Evolutionary conservation across 2,797 vertebrate genomes (phyloP).

Genomic region (Clarias pachynema): DNA sequence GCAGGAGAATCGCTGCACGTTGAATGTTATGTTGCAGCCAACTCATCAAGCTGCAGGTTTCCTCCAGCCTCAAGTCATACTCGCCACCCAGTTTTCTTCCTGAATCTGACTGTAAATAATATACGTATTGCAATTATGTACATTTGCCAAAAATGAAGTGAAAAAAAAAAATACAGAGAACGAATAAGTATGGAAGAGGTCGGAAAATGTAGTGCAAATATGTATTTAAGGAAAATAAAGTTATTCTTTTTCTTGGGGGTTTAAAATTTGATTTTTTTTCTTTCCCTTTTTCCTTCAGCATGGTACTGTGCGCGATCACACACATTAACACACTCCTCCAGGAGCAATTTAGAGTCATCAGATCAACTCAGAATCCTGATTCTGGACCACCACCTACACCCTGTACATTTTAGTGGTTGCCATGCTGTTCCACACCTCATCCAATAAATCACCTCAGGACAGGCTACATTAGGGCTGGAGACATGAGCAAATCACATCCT

Average conservation of each 20-base stretch:
- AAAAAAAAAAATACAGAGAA: conserved; percentile 44
- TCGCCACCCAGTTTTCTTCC: neutral
- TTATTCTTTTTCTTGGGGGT: conserved; percentile 70
- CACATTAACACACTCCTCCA: neutral
- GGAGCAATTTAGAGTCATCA: neutral
- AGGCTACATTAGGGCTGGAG: neutral
- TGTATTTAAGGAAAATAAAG: conserved; percentile 75
- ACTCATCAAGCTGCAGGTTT: conserved; percentile 32
- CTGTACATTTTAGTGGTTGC: neutral
- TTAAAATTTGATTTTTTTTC: conserved; percentile 39
- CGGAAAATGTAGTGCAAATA: conserved; percentile 67
- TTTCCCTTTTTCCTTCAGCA: neutral
- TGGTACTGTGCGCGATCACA: neutral
- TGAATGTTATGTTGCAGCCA: conserved; percentile 28
- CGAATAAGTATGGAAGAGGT: conserved; percentile 56
- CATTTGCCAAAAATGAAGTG: conserved; percentile 66
- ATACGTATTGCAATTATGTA: conserved; percentile 67
- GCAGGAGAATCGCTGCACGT: conserved; percentile 12
- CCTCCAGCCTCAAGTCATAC: conserved; percentile 27
- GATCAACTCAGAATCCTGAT: neutral
- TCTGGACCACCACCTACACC: too few relatives aligned
- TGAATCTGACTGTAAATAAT: conserved; percentile 70
- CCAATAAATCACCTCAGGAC: neutral
- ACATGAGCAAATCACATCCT: neutral
- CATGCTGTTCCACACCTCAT: neutral